Percentiles rank a stretch among this genome's conserved stretches.
These are phyloP conservation scores for Falcunculus frontatus DNA, from an alignment of 2,113 vertebrate species.

Conservation along the genomic window DNA sequence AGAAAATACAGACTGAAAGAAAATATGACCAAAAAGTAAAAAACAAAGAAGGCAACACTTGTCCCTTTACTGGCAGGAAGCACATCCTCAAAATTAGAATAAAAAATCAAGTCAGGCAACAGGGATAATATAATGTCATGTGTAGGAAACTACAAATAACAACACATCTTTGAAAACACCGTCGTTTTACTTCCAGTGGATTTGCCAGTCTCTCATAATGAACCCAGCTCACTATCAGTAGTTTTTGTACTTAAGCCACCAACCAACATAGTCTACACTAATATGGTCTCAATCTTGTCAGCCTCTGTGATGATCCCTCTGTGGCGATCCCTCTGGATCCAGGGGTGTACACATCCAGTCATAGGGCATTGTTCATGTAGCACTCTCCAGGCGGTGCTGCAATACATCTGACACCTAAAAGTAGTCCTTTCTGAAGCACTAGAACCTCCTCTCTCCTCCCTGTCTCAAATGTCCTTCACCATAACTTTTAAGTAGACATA, in stretches of 20 bases:
- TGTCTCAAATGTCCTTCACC: neutral
- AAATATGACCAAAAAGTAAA: neutral
- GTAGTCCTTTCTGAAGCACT: neutral
- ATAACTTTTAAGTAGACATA: neutral
- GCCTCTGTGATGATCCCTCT: neutral
- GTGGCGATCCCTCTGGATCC: neutral
- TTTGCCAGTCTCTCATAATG: neutral
- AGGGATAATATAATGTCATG: neutral
- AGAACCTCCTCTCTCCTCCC: neutral
- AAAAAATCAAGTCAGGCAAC: neutral
- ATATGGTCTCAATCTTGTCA: neutral
- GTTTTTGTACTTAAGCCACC: neutral
- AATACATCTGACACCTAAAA: neutral
- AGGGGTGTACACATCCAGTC: no score
- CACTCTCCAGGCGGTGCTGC: neutral
- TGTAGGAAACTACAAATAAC: neutral
- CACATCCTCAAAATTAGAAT: neutral
- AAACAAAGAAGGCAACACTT: neutral
- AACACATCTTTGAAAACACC: neutral
- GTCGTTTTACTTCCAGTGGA: neutral
- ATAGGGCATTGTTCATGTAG: neutral
- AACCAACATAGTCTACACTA: neutral
- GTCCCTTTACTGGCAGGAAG: neutral
- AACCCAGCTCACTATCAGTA: neutral
- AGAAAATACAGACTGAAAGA: neutral